Percentiles rank a stretch among this genome's conserved stretches.
phyloP scores from a whole-genome alignment of 2,797 vertebrate species.

The Spinus pinus region DNA sequence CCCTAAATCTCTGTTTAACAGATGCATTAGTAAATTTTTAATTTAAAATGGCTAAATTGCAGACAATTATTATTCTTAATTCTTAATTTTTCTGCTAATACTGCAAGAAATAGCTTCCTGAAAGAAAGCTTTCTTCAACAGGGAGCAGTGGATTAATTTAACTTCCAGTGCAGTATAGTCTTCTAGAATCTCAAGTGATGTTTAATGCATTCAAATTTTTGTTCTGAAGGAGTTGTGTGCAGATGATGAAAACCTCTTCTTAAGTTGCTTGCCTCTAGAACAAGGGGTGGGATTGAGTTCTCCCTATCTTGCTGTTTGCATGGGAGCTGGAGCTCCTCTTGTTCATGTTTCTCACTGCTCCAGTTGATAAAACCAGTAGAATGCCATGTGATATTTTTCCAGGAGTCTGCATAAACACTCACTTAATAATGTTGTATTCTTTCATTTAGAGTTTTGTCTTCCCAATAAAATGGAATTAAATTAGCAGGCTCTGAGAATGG shows the following conservation, averaged over 20 bases:
- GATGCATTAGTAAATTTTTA: background rate
- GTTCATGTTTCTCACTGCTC: background rate
- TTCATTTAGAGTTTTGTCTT: background rate
- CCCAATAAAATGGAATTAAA: background rate
- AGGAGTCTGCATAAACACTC: background rate
- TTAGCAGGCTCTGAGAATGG: background rate
- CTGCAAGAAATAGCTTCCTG: background rate
- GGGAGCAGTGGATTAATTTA: background rate
- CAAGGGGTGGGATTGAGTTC: background rate
- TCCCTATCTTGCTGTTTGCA: background rate
- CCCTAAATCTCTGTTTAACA: background rate
- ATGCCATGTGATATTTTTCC: rapidly evolving
- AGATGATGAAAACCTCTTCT: background rate
- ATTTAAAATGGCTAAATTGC: background rate
- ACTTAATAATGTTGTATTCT: background rate
- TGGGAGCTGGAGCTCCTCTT: background rate
- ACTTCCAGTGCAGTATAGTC: background rate
- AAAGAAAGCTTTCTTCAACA: background rate
- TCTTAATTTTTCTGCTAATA: background rate
- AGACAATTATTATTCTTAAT: background rate
- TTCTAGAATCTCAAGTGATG: background rate
- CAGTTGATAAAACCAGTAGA: background rate
- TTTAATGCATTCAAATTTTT: background rate
- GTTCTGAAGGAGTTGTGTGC: background rate
- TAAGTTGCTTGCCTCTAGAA: background rate